Evolutionary conservation across 2,797 vertebrate species (phyloP).

Genomic region (Manis crassicaudata): DNA sequence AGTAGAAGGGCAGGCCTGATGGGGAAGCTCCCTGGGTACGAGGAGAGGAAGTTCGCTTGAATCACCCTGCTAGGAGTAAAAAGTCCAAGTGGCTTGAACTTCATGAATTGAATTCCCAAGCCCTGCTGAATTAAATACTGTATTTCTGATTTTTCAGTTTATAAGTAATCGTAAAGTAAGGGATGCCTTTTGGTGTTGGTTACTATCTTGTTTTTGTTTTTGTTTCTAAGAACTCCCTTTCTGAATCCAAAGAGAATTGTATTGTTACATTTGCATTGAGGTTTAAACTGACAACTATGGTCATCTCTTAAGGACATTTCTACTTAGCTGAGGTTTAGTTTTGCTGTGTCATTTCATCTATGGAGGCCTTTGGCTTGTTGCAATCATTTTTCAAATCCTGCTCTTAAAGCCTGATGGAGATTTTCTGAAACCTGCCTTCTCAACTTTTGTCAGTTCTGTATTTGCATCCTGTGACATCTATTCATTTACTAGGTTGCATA

Average conservation of each 20-base stretch:
- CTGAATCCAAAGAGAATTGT: not conserved
- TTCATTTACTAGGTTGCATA: not conserved
- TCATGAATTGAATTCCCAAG: not conserved
- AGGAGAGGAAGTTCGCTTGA: not conserved
- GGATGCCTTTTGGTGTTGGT: not conserved
- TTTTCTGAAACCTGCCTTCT: slow-evolving; percentile 38
- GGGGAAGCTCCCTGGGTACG: not conserved
- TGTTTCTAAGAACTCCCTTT: not conserved
- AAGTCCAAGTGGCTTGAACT: not conserved
- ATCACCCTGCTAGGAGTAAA: not conserved
- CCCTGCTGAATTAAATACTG: not conserved
- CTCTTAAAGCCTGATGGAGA: not conserved
- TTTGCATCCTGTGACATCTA: not conserved
- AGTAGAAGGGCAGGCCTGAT: not conserved
- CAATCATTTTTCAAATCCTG: not conserved
- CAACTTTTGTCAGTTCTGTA: not conserved
- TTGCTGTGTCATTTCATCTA: not conserved
- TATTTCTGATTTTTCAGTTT: slow-evolving; percentile 40
- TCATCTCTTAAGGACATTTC: not conserved
- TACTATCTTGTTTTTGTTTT: not conserved
- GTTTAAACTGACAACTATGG: not conserved
- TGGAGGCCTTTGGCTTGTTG: not conserved
- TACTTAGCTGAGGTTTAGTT: not conserved
- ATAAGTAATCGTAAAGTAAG: slow-evolving; percentile 14
- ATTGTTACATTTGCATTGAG: not conserved